Base-by-base conservation (phyloP, 1,140 invertebrate genomes). In the Thereuonema tuberculata region DNA sequence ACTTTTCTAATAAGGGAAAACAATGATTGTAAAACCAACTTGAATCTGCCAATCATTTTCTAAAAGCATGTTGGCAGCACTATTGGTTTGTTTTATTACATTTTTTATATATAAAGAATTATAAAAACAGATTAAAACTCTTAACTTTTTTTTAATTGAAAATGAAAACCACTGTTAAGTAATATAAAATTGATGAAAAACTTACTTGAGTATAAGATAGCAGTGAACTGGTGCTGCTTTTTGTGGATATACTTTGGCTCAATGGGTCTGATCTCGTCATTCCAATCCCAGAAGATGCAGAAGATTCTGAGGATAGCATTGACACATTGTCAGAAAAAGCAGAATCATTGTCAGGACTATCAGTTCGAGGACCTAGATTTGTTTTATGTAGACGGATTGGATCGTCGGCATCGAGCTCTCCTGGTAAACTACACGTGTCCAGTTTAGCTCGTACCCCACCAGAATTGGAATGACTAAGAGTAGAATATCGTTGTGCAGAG, bases 311-410 rank as follows among this genome's bases (percentile, higher is more conserved):
- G 26, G 89, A 93, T 52, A 93, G 72, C 77, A 93, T 82, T 2
- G 89, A 93, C 24, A 94, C 89, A 61, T 89, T 94, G 74, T 98
- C 94, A 64, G 91, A 94, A 74, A 96, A 98, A 2, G 93, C 94
- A 23, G 93, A 97, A 76, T 98, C 94, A 75, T 94, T 95, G 74
- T 97, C 93, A 0, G 91, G 91, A 62, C 89, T 92, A 65, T 93
- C 89, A 1, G 91, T 92, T 60, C 90, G 79, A 31, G 80, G 73
- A 57, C 80, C 79, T 27, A 46, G 50, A 59, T 62, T 25, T 9
- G 49, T 52, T 9, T 21, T 9, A 24, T 74, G 65, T 1, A 55
- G 54, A 65, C 56, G 58, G 0, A 64, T 48, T 37, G 57, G 50
- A 17, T 64, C 63, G 56, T 64, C 61, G 52, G 55, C 55, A 59